Conservation (phyloP, 2,888 invertebrate species). For the Acanthoscelides obtectus region DNA sequence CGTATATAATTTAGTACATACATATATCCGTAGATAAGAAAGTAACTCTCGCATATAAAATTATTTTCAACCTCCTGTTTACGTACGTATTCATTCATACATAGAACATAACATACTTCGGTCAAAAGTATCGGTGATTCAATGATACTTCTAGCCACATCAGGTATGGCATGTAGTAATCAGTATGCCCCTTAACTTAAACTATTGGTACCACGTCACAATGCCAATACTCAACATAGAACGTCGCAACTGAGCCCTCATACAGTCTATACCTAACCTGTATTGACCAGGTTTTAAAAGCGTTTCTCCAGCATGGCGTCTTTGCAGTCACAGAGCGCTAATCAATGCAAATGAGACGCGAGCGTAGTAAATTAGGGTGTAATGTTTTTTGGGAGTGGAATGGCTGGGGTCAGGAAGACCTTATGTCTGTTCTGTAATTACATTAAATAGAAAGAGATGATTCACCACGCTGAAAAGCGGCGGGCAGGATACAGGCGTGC, state of each 20-base stretch:
- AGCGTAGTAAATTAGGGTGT: slow-evolving; percentile 28
- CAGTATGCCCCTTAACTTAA: too few relatives aligned
- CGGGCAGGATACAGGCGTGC: background rate
- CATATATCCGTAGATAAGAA: too few relatives aligned
- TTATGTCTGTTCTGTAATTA: background rate
- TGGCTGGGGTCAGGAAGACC: background rate
- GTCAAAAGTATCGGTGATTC: too few relatives aligned
- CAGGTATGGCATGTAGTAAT: too few relatives aligned
- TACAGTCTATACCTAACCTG: background rate
- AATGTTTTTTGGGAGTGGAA: slow-evolving; percentile 31
- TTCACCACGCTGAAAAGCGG: background rate
- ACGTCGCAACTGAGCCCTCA: background rate
- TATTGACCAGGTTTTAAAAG: background rate
- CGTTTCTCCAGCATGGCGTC: background rate
- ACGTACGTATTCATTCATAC: too few relatives aligned
- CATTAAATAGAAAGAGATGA: background rate
- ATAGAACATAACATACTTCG: too few relatives aligned
- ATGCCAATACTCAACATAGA: background rate
- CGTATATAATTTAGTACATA: too few relatives aligned
- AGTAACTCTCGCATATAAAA: too few relatives aligned
- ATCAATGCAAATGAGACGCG: slow-evolving; percentile 31
- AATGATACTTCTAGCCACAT: too few relatives aligned
- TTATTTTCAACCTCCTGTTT: too few relatives aligned
- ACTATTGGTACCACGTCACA: background rate
- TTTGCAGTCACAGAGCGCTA: background rate